These are phyloP conservation scores for Chondrosia reniformis DNA, from an alignment of 37 sponge, comb jelly and placozoan genomes.

Conservation along the genomic window DNA sequence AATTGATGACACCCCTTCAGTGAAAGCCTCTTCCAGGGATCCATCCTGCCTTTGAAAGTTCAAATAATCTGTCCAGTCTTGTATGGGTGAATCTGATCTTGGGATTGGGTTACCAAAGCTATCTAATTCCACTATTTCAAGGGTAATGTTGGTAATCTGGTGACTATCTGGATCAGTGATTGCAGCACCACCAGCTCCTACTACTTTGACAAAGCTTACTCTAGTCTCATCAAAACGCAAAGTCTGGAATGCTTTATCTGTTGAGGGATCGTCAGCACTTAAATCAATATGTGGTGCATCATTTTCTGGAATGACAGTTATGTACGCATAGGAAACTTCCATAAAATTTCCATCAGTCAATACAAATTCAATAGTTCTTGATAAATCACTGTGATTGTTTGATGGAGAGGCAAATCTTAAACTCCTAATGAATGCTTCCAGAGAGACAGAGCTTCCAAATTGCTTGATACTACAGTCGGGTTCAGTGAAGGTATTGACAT, in stretches of 20 bases:
- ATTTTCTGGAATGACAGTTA: slow-evolving; percentile 41
- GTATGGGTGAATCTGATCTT: slow-evolving; percentile 27
- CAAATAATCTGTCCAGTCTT: neutral
- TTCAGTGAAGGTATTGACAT: slow-evolving; percentile 9
- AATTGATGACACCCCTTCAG: neutral
- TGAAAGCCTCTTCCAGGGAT: neutral
- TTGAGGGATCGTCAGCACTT: slow-evolving; percentile 18
- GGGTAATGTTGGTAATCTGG: slow-evolving; percentile 10
- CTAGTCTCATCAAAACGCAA: neutral
- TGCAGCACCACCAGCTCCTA: slow-evolving; percentile 16
- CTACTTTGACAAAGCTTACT: neutral
- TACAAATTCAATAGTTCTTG: slow-evolving; percentile 15
- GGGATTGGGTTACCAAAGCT: slow-evolving; percentile 9
- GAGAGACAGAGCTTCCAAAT: neutral
- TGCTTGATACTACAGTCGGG: neutral
- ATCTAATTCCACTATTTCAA: slow-evolving; percentile 40
- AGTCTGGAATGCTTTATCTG: slow-evolving; percentile 14
- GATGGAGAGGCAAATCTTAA: neutral
- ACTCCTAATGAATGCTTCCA: neutral
- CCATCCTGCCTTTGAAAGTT: neutral
- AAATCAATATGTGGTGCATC: slow-evolving; percentile 61
- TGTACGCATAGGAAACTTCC: slow-evolving; percentile 1
- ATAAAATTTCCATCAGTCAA: slow-evolving; percentile 22
- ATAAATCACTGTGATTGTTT: neutral
- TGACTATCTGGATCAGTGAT: slow-evolving; percentile 55